These are phyloP conservation scores for Pachycephala philippinensis DNA, from an alignment of 2,113 vertebrate species.

Conservation along the genomic window DNA sequence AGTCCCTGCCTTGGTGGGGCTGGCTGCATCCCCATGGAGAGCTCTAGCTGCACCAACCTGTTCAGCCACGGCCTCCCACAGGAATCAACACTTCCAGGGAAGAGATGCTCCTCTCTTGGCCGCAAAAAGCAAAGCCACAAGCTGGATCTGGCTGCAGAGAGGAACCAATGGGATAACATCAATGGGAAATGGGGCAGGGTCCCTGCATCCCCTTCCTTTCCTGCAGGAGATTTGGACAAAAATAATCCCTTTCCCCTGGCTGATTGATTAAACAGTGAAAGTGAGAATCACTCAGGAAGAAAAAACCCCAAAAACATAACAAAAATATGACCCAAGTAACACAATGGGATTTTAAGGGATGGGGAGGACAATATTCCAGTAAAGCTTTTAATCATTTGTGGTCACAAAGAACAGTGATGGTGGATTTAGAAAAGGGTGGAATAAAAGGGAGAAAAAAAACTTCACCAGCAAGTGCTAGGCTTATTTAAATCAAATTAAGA, in stretches of 20 bases:
- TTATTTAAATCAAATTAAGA: constrained; percentile 54
- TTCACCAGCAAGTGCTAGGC: background rate
- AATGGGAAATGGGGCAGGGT: background rate
- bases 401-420: background rate
- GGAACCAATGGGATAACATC: background rate
- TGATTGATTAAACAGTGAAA: background rate
- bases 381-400: background rate
- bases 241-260: background rate
- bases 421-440: background rate
- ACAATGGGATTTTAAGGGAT: background rate
- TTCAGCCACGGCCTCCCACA: background rate
- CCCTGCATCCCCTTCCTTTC: background rate
- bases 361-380: background rate
- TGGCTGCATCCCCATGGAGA: background rate
- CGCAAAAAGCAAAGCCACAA: background rate
- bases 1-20: background rate
- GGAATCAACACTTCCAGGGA: background rate
- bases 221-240: background rate
- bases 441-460: background rate
- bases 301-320: background rate
- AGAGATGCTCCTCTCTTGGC: background rate
- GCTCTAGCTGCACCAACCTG: background rate
- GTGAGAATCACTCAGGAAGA: background rate
- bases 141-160: background rate
- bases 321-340: background rate